These are phyloP conservation scores for Leptinotarsa haldemani DNA, from an alignment of 2,888 invertebrate genomes.

Conservation along the genomic window DNA sequence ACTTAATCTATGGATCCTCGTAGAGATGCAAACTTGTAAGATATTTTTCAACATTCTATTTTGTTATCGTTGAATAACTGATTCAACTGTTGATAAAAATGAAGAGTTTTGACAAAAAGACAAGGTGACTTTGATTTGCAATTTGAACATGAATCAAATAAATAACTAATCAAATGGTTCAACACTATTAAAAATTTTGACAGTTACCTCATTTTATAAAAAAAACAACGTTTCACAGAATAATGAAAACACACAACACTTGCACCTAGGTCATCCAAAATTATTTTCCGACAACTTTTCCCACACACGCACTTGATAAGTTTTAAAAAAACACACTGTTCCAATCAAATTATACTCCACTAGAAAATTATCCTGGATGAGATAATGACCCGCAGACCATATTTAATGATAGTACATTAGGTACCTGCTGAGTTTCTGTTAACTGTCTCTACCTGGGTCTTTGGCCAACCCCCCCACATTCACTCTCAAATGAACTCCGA, in stretches of 20 bases:
- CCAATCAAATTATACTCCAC: constrained; percentile 22
- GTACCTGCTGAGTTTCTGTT: constrained; percentile 53
- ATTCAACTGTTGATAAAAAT: too few relatives aligned
- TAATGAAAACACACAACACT: constrained; percentile 6
- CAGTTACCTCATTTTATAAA: constrained; percentile 3
- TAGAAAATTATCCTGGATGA: constrained; percentile 18
- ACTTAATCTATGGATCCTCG: too few relatives aligned
- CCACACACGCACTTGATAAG: constrained; percentile 19
- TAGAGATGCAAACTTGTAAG: too few relatives aligned
- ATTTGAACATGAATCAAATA: too few relatives aligned
- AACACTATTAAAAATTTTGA: not conserved
- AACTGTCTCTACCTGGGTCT: constrained; percentile 50
- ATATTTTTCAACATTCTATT: too few relatives aligned
- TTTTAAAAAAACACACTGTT: constrained; percentile 6
- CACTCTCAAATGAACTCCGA: constrained; percentile 56
- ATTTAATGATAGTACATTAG: constrained; percentile 31
- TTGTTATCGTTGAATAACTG: too few relatives aligned
- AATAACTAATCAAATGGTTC: too few relatives aligned
- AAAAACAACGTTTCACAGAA: not conserved
- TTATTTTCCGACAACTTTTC: constrained; percentile 10
- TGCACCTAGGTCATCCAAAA: not conserved
- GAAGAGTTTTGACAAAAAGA: too few relatives aligned
- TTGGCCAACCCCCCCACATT: constrained; percentile 56
- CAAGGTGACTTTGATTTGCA: too few relatives aligned
- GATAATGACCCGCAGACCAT: constrained; percentile 26